A percentile compares a stretch with the other conserved stretches of the same genome.
phyloP scores from a whole-genome alignment of 2,113 vertebrate species.

The Dromas ardeola region DNA sequence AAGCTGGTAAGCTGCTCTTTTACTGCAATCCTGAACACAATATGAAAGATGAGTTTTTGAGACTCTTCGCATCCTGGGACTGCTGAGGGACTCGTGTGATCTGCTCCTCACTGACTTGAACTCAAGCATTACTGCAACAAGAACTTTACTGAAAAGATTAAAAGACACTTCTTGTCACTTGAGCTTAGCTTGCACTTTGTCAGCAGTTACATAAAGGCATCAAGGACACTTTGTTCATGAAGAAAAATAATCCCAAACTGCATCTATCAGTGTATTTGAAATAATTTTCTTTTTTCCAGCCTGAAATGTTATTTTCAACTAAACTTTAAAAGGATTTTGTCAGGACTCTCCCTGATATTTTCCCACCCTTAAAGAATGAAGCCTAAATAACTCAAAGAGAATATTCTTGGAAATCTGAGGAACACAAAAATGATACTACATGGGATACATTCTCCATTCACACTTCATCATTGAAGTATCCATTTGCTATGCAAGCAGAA shows the following conservation, averaged over 20 bases:
- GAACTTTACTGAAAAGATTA: neutral
- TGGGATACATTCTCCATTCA: neutral
- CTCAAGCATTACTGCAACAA: neutral
- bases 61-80: neutral
- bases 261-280: neutral
- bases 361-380: neutral
- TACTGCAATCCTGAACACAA: neutral
- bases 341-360: neutral
- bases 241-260: neutral
- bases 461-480: neutral
- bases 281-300: neutral
- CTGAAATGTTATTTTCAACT: neutral
- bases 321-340: neutral
- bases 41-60: neutral
- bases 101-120: neutral
- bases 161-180: neutral
- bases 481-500: neutral
- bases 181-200: neutral
- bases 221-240: neutral
- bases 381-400: neutral
- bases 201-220: neutral
- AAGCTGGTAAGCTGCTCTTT: neutral
- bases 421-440: neutral
- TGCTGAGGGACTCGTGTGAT: rapidly evolving
- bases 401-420: neutral